Percentiles rank a stretch among this genome's conserved stretches.
Evolutionary conservation across 2,797 vertebrate species (phyloP).

Genomic region (Liparis tanakae): DNA sequence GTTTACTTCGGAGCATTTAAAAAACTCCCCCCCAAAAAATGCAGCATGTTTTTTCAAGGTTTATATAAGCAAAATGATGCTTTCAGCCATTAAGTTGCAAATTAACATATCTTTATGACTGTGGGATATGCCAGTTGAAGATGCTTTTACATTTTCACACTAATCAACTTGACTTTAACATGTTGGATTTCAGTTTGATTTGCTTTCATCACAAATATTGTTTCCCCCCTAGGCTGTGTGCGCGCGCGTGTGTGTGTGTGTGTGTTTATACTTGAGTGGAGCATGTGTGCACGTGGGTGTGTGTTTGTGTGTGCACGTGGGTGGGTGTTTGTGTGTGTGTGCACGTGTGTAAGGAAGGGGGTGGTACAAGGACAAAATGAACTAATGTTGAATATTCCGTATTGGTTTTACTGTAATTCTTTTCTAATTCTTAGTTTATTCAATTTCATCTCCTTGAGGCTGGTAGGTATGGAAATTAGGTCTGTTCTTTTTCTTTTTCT

Average conservation of each 20-base stretch:
- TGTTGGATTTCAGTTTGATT: conserved; percentile 85
- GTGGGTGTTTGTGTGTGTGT: conserved; percentile 30
- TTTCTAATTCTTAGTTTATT: conserved; percentile 88
- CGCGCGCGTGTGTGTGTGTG: conserved; percentile 51
- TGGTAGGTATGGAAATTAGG: conserved; percentile 86
- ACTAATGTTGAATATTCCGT: conserved; percentile 86
- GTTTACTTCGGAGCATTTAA: conserved; percentile 81
- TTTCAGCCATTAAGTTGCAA: conserved; percentile 80
- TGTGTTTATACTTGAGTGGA: conserved; percentile 50
- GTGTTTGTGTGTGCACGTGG: conserved; percentile 33
- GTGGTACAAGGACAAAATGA: conserved; percentile 81
- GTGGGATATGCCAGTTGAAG: conserved; percentile 80
- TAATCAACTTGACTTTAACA: conserved; percentile 85
- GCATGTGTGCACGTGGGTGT: conserved; percentile 43
- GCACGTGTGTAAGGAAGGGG: conserved; percentile 24
- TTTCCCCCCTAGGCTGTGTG: conserved; percentile 74
- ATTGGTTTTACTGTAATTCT: conserved; percentile 88
- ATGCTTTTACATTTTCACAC: conserved; percentile 82
- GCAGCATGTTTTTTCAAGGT: conserved; percentile 82
- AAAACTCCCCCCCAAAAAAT: conserved; percentile 50
- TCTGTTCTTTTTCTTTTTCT: conserved; percentile 69
- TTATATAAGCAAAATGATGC: conserved; percentile 82
- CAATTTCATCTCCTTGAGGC: conserved; percentile 86
- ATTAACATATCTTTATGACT: conserved; percentile 84
- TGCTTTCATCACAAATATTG: conserved; percentile 84